These are phyloP conservation scores for Zosterops hypoxanthus DNA, from an alignment of 2,113 vertebrate genomes.

Conservation along the genomic window DNA sequence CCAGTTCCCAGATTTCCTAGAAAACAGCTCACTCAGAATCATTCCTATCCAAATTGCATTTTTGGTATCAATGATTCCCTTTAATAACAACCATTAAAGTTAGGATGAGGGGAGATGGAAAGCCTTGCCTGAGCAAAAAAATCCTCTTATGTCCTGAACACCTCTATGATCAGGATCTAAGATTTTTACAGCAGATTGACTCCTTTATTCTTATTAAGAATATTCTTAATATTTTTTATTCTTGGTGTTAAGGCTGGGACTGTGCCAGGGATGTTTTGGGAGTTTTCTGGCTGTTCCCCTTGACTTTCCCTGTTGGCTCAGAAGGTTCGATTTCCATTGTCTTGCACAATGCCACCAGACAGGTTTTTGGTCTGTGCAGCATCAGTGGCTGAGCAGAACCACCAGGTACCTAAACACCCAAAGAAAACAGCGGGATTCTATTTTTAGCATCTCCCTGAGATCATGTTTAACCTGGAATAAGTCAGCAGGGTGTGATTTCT, in stretches of 20 bases:
- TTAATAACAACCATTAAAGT: not conserved
- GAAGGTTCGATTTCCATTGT: not conserved
- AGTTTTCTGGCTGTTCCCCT: not conserved
- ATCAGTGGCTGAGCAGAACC: not conserved
- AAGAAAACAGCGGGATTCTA: not conserved
- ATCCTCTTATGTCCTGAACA: not conserved
- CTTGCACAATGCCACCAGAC: not conserved
- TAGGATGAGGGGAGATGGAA: not conserved
- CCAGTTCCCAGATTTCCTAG: not conserved
- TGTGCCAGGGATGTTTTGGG: rapidly evolving
- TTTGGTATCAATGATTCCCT: not conserved
- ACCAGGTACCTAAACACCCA: not conserved
- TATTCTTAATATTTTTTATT: too few relatives aligned
- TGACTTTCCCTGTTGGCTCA: not conserved
- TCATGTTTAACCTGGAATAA: not conserved
- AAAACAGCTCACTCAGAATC: not conserved
- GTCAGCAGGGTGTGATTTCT: not conserved
- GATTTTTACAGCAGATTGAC: not conserved
- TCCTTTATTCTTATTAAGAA: not conserved
- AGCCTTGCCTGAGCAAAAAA: not conserved
- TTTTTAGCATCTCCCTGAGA: constrained; percentile 11
- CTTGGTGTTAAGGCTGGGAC: not conserved
- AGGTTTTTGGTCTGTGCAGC: not conserved
- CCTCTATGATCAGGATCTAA: not conserved
- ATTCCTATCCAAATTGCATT: not conserved